These are phyloP conservation scores for Nomada fucata DNA, from an alignment of 2,888 invertebrate genomes.

Conservation along the genomic window DNA sequence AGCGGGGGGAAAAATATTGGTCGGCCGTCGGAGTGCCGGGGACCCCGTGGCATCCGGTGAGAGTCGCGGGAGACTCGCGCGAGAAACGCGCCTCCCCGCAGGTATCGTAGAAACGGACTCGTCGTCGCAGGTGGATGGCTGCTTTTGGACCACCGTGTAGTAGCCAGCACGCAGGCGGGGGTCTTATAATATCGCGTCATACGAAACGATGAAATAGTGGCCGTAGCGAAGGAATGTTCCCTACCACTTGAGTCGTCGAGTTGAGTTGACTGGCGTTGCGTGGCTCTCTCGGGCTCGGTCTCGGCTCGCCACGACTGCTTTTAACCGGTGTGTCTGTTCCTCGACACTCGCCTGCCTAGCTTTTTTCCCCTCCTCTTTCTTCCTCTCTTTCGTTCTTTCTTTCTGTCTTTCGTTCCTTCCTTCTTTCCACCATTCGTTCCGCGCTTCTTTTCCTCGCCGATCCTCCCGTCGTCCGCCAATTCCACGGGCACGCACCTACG, in stretches of 20 bases:
- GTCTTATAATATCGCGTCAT: slow-evolving; percentile 84
- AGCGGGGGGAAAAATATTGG: slow-evolving; percentile 10
- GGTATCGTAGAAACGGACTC: slow-evolving; percentile 26
- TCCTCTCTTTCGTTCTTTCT: slow-evolving; percentile 1
- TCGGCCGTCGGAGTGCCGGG: neutral
- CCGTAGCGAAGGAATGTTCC: slow-evolving; percentile 83
- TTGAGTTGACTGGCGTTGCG: slow-evolving; percentile 81
- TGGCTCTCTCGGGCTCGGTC: slow-evolving; percentile 64
- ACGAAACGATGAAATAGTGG: slow-evolving; percentile 84
- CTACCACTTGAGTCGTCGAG: slow-evolving; percentile 83
- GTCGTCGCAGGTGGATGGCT: slow-evolving; percentile 68
- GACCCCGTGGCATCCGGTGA: neutral
- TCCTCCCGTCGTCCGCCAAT: neutral
- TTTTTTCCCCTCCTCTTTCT: slow-evolving; percentile 45
- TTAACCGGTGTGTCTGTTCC: slow-evolving; percentile 74
- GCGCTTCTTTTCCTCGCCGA: neutral
- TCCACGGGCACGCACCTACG: too few species aligned
- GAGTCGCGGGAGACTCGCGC: slow-evolving; percentile 1
- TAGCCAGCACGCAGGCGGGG: slow-evolving; percentile 82
- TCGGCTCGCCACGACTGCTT: slow-evolving; percentile 73
- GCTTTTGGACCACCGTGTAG: slow-evolving; percentile 83
- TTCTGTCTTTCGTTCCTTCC: neutral
- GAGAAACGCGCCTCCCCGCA: slow-evolving; percentile 24
- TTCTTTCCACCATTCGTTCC: neutral
- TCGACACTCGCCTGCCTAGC: slow-evolving; percentile 52